Evolutionary conservation across 1,140 invertebrate genomes (phyloP).

Genomic region (Pachyrhynchus sulphureomaculatus): DNA sequence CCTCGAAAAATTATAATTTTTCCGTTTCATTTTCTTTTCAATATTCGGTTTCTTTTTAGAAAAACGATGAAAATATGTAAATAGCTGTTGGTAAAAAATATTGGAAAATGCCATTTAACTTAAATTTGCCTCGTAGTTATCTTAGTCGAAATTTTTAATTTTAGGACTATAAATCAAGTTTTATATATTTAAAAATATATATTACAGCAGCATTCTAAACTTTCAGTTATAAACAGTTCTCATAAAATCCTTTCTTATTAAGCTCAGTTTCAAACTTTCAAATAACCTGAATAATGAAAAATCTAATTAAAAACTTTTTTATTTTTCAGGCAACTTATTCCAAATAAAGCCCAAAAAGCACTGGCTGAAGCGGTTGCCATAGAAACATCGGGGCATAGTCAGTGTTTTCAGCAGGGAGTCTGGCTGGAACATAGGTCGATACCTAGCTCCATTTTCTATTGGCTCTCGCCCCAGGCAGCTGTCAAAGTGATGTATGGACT

Average conservation of each 20-base stretch:
- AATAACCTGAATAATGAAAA: neutral
- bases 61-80: too few relatives aligned
- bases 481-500: conserved; percentile 32
- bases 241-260: neutral
- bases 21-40: too few relatives aligned
- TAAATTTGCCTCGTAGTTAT: too few relatives aligned
- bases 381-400: conserved; percentile 12
- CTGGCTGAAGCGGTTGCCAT: conserved; percentile 33
- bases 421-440: conserved; percentile 36
- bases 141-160: too few relatives aligned
- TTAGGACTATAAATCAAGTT: too few relatives aligned
- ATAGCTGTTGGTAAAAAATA: too few relatives aligned
- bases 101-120: too few relatives aligned
- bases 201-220: neutral
- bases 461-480: conserved; percentile 33
- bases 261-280: neutral
- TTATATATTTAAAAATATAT: too few relatives aligned
- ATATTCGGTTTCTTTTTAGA: too few relatives aligned
- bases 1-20: too few relatives aligned
- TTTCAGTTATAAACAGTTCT: neutral
- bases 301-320: neutral
- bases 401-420: conserved; percentile 14
- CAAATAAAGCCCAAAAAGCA: neutral
- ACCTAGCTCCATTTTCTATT: conserved; percentile 32
- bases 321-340: neutral